Percentiles rank a stretch among this genome's conserved stretches.
Evolutionary conservation across 2,797 vertebrate genomes (phyloP).

Genomic region (Hippopotamyrus pictus): DNA sequence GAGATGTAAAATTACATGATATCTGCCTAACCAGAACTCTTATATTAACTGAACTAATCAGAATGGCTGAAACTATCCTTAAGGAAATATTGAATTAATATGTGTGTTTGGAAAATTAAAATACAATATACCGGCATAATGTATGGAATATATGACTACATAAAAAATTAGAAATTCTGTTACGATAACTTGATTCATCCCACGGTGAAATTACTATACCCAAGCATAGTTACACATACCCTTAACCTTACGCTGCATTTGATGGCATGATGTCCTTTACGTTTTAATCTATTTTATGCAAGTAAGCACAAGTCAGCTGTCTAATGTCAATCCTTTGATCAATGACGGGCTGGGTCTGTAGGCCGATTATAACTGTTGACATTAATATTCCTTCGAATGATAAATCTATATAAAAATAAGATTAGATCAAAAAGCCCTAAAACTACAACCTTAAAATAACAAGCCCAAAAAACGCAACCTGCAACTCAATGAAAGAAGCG

Average conservation of each 20-base stretch:
- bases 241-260: background rate
- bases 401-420: background rate
- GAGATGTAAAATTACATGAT: background rate
- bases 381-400: background rate
- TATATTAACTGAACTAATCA: background rate
- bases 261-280: background rate
- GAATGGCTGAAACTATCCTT: background rate
- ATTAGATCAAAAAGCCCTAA: background rate
- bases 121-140: background rate
- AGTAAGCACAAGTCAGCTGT: background rate
- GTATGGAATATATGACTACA: background rate
- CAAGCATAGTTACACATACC: background rate
- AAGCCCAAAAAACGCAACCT: background rate
- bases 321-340: background rate
- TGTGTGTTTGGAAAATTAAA: background rate
- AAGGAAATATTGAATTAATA: background rate
- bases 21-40: background rate
- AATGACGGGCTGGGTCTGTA: background rate
- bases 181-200: background rate
- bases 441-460: background rate
- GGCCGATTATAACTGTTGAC: background rate
- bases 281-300: background rate
- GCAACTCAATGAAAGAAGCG: background rate
- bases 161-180: background rate
- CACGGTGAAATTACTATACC: background rate